These are phyloP conservation scores for Drosophila sp. DNA, from an alignment of 1,140 invertebrate species.

Conservation along the genomic window DNA sequence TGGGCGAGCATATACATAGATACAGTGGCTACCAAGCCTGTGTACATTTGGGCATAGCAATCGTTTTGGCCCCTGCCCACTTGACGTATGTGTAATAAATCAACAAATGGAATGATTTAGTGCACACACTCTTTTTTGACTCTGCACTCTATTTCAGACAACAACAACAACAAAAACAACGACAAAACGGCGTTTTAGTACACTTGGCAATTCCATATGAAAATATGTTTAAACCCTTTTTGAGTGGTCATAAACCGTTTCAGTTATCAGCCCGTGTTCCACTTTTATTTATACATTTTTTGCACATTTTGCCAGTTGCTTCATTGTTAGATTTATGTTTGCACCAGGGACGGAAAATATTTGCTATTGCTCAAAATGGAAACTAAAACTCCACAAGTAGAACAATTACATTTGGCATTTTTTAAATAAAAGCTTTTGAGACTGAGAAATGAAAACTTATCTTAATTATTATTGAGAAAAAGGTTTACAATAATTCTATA, in stretches of 20 bases:
- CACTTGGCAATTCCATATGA: constrained; percentile 36
- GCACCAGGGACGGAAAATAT: too few species aligned
- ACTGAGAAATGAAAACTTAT: neutral
- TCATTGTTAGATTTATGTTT: constrained; percentile 67
- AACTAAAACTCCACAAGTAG: too few species aligned
- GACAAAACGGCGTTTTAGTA: constrained; percentile 58
- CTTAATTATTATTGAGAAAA: too few species aligned
- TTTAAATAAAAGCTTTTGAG: too few species aligned
- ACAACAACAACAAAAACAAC: constrained; percentile 5
- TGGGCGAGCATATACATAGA: too few species aligned
- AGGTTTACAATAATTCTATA: too few species aligned
- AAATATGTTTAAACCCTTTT: constrained; percentile 70
- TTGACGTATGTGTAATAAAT: constrained; percentile 67
- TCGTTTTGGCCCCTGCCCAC: constrained; percentile 21
- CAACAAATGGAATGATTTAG: constrained; percentile 72
- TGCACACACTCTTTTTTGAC: constrained; percentile 26
- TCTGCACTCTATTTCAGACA: neutral
- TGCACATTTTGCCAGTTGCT: constrained; percentile 27
- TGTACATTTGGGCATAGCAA: constrained; percentile 21
- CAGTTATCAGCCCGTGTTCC: neutral
- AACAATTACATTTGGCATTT: too few species aligned
- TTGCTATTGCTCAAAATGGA: too few species aligned
- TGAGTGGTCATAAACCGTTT: constrained; percentile 71
- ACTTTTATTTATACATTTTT: constrained; percentile 46
- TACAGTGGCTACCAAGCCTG: neutral